A percentile compares a stretch with the other conserved stretches of the same genome.
These are phyloP conservation scores for Listronotus oregonensis DNA, from an alignment of 1,140 invertebrate species.

Conservation along the genomic window DNA sequence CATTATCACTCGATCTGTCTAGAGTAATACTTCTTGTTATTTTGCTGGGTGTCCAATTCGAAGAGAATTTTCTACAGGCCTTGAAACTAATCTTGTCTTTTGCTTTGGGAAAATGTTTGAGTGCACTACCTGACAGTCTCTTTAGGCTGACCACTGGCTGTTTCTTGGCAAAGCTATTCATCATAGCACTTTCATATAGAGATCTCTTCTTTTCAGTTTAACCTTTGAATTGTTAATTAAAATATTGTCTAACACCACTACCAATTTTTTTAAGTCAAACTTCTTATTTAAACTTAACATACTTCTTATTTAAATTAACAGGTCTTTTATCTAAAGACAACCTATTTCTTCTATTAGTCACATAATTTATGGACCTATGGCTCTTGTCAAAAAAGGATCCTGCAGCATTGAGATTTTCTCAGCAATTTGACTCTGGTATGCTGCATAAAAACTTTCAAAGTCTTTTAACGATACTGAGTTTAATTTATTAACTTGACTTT, in stretches of 20 bases:
- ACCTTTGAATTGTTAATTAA: neutral
- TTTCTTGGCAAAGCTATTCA: neutral
- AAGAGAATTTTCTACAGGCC: conserved; percentile 9
- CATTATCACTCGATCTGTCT: neutral
- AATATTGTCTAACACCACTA: conserved; percentile 11
- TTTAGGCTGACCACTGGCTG: neutral
- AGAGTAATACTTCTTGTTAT: neutral
- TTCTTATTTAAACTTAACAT: neutral
- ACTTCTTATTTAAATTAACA: neutral
- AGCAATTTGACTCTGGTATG: neutral
- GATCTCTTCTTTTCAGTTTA: neutral
- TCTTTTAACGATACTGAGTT: neutral
- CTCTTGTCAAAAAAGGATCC: conserved; percentile 1
- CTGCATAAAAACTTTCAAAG: conserved; percentile 9
- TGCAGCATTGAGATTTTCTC: neutral
- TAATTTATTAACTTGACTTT: neutral
- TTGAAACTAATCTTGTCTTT: neutral
- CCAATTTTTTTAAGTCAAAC: conserved; percentile 7
- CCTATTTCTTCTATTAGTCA: conserved; percentile 10
- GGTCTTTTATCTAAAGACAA: neutral
- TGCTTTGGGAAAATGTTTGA: conserved; percentile 1
- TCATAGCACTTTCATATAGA: no score
- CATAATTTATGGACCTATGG: conserved; percentile 4
- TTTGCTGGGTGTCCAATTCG: neutral
- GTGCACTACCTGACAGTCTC: neutral